These are phyloP conservation scores for Drosophila setifemur DNA, from an alignment of 1,140 invertebrate species.

Conservation along the genomic window DNA sequence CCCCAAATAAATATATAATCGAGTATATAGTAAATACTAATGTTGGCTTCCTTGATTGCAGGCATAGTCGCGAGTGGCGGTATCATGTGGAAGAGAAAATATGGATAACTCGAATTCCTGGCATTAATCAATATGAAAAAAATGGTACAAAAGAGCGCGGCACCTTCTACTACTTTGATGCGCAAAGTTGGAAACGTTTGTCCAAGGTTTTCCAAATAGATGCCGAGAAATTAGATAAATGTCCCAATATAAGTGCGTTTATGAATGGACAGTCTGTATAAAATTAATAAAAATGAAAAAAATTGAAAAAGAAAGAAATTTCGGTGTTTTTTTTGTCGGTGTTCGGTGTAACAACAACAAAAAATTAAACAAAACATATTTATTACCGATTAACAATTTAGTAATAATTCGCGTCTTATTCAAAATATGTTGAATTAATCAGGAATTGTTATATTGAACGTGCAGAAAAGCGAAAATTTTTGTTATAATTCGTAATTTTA, in stretches of 20 bases:
- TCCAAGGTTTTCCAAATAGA: slow-evolving; percentile 98
- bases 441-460: too few species aligned
- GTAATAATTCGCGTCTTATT: too few species aligned
- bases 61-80: slow-evolving; percentile 98
- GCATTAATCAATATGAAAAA: slow-evolving; percentile 94
- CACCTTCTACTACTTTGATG: slow-evolving; percentile 99
- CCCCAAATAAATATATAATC: not conserved
- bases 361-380: too few species aligned
- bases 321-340: not conserved
- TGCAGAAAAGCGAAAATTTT: too few species aligned
- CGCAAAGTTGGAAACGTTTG: slow-evolving; percentile 97
- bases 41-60: slow-evolving; percentile 72
- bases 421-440: too few species aligned
- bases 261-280: slow-evolving; percentile 83
- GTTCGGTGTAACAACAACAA: not conserved
- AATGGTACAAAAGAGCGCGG: slow-evolving; percentile 97
- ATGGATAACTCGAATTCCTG: slow-evolving; percentile 99
- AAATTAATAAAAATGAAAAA: slow-evolving; percentile 82
- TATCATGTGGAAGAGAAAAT: slow-evolving; percentile 99
- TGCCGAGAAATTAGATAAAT: slow-evolving; percentile 96
- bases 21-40: not conserved
- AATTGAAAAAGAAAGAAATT: slow-evolving; percentile 67
- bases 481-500: too few species aligned
- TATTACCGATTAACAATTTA: too few species aligned
- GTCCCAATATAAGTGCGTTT: slow-evolving; percentile 83